Evolutionary conservation across 2,113 vertebrate species (phyloP).

Genomic region (Pogona vitticeps): DNA sequence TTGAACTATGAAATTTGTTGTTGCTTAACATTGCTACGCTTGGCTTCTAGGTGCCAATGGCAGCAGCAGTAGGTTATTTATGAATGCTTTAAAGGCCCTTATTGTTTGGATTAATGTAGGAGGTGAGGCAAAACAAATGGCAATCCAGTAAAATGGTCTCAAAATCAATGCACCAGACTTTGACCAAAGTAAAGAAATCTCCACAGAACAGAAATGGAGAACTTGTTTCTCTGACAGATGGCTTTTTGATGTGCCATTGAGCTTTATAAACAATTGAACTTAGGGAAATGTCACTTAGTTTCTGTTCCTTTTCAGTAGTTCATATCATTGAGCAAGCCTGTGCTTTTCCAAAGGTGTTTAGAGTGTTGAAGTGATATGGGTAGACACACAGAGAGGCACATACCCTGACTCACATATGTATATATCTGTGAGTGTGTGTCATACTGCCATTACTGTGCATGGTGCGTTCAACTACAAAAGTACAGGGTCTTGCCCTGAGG

Average conservation of each 20-base stretch:
- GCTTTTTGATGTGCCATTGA: background rate
- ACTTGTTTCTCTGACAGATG: conserved; percentile 16
- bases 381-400: too few relatives aligned
- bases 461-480: background rate
- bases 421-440: background rate
- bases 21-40: conserved; percentile 77
- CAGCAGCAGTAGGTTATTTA: conserved; percentile 84
- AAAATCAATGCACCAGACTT: conserved; percentile 65
- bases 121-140: conserved; percentile 77
- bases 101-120: conserved; percentile 82
- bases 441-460: background rate
- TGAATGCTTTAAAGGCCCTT: conserved; percentile 82
- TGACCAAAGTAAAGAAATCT: conserved; percentile 48
- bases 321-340: background rate
- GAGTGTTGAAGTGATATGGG: too few relatives aligned
- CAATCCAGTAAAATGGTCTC: conserved; percentile 75
- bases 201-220: conserved; percentile 39
- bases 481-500: background rate
- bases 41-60: conserved; percentile 75
- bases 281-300: background rate
- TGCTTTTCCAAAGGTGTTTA: background rate
- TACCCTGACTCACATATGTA: background rate
- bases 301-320: conserved; percentile 38
- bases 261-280: background rate
- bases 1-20: conserved; percentile 87